These are phyloP conservation scores for Lytechinus variegatus DNA, from an alignment of 35 echinoderm and acorn worm species.

Conservation along the genomic window DNA sequence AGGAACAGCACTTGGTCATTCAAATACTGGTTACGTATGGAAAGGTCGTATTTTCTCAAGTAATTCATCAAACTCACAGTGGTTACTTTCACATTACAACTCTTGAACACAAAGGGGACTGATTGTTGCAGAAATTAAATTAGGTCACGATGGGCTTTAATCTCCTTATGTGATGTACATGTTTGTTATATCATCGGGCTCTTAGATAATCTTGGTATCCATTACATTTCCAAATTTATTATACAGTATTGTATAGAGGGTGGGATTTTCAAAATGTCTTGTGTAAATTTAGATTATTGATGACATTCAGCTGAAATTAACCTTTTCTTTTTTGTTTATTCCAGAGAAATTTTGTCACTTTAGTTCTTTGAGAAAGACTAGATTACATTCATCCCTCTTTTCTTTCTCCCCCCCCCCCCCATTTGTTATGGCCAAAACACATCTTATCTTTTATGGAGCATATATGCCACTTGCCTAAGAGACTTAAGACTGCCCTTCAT, in stretches of 20 bases:
- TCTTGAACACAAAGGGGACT: background rate
- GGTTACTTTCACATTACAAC: background rate
- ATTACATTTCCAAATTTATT: background rate
- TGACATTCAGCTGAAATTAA: background rate
- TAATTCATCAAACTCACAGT: background rate
- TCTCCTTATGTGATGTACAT: no score
- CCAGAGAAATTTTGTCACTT: background rate
- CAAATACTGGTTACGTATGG: background rate
- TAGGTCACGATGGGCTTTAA: background rate
- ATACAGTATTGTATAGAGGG: background rate
- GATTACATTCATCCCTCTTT: background rate
- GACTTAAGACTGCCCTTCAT: background rate
- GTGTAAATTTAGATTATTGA: background rate
- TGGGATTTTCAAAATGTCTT: background rate
- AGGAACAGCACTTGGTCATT: background rate
- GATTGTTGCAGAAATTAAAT: background rate
- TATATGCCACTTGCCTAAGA: background rate
- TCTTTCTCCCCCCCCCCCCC: background rate
- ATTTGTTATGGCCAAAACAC: background rate
- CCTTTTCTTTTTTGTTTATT: background rate
- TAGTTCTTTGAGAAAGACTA: background rate
- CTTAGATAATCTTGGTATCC: background rate
- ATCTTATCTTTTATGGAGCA: background rate
- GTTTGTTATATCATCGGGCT: background rate
- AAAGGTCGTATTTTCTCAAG: background rate